Evolutionary conservation across 2,113 vertebrate genomes (phyloP).

Genomic region (Actenoides hombroni): DNA sequence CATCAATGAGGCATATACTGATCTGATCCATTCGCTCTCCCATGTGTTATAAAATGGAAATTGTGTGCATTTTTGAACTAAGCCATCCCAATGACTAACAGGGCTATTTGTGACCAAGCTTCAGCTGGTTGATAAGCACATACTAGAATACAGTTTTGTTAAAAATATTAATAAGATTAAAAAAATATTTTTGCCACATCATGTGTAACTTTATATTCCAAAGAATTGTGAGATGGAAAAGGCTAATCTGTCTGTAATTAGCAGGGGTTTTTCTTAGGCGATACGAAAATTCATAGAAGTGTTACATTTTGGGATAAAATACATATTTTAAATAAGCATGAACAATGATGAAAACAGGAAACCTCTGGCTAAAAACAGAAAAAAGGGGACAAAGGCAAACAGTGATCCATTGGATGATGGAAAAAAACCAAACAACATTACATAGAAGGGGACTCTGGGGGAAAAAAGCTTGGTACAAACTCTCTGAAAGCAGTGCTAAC

Average conservation of each 20-base stretch:
- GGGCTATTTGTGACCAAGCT: not conserved
- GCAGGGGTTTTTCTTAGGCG: not conserved
- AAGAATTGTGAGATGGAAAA: not conserved
- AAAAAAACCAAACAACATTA: not conserved
- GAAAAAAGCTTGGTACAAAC: not conserved
- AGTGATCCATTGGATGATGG: not conserved
- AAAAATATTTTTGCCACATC: not conserved
- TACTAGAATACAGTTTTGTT: not conserved
- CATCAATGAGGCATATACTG: not conserved
- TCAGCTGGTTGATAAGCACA: not conserved
- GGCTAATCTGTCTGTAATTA: not conserved
- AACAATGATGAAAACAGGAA: not conserved
- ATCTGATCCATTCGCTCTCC: not conserved
- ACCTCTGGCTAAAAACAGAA: not conserved
- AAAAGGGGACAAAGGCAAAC: not conserved
- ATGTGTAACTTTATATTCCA: not conserved
- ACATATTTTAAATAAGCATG: rapidly evolving
- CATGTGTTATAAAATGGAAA: not conserved
- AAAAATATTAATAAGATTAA: not conserved
- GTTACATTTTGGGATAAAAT: not conserved
- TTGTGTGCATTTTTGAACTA: not conserved
- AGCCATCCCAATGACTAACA: not conserved
- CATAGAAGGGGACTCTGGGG: not conserved
- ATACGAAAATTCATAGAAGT: not conserved
- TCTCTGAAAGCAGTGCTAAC: not conserved